Conservation (phyloP, 2,888 invertebrate genomes). For the Cryptocephalus primarius region DNA sequence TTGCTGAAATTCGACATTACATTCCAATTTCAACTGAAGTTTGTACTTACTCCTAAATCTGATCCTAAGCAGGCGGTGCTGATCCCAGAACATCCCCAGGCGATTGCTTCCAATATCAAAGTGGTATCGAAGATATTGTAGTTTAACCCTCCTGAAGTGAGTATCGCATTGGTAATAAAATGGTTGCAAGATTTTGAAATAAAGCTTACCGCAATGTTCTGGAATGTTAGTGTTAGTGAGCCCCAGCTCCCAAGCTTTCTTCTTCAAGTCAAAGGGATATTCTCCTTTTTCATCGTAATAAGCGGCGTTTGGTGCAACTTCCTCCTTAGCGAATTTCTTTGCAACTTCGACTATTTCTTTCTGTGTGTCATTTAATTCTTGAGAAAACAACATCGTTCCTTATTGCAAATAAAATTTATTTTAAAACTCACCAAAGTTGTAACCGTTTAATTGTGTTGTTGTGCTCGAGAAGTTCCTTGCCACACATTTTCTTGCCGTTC, state of each 20-base stretch:
- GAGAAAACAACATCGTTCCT: slow-evolving; percentile 3
- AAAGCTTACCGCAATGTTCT: slow-evolving; percentile 10
- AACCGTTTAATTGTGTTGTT: no score
- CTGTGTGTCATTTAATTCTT: slow-evolving; percentile 57
- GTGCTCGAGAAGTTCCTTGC: no score
- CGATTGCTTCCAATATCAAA: slow-evolving; percentile 77
- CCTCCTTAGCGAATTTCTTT: slow-evolving; percentile 82
- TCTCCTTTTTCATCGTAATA: slow-evolving; percentile 82
- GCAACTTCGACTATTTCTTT: slow-evolving; percentile 69
- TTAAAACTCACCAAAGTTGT: no score
- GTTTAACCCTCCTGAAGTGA: slow-evolving; percentile 68
- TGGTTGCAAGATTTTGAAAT: background rate
- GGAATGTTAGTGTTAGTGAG: slow-evolving; percentile 81
- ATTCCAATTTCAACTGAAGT: background rate
- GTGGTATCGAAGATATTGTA: slow-evolving; percentile 65
- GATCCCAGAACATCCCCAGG: slow-evolving; percentile 87
- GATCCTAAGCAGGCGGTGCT: slow-evolving; percentile 87
- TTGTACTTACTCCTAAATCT: slow-evolving; percentile 48
- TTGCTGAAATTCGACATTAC: slow-evolving; percentile 52
- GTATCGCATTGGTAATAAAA: slow-evolving; percentile 3
- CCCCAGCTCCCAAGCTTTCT: slow-evolving; percentile 83
- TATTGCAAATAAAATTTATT: no score
- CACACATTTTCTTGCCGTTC: no score
- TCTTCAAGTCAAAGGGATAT: slow-evolving; percentile 87
- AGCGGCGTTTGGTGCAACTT: slow-evolving; percentile 80